Percentiles rank a stretch among this genome's conserved stretches.
Evolutionary conservation across 2,113 vertebrate genomes (phyloP).

Genomic region (Dromaius novaehollandiae): DNA sequence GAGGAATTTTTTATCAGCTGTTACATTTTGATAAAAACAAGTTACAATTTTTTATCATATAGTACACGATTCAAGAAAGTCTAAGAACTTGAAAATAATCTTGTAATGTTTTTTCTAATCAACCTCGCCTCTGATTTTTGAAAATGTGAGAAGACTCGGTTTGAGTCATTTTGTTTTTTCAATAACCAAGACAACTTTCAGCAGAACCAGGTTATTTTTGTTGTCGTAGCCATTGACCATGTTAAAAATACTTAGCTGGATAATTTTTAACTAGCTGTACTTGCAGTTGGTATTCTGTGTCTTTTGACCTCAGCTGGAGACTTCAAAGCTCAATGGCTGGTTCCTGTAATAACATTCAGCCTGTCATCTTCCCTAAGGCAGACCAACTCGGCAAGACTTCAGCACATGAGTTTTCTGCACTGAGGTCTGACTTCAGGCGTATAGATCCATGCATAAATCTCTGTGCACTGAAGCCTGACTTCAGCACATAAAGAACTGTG

Average conservation of each 20-base stretch:
- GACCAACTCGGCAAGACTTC: background rate
- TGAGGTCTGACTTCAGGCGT: background rate
- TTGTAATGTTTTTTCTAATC: background rate
- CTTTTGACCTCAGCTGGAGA: background rate
- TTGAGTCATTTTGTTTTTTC: background rate
- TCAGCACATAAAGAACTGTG: background rate
- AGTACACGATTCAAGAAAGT: background rate
- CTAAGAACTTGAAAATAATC: background rate
- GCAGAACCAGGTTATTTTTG: background rate
- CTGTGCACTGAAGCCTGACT: slow-evolving; percentile 1
- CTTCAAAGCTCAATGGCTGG: background rate
- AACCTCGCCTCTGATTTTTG: background rate
- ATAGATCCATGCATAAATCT: background rate
- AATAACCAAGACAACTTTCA: background rate
- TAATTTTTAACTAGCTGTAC: background rate
- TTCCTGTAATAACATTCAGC: background rate
- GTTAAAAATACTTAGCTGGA: background rate
- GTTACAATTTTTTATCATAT: background rate
- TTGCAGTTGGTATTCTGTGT: background rate
- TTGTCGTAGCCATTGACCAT: background rate
- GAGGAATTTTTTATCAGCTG: background rate
- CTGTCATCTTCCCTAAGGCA: background rate
- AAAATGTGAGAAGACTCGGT: background rate
- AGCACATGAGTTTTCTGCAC: background rate
- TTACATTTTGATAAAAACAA: background rate